Percentiles rank a stretch among this genome's conserved stretches.
Conservation (phyloP, 2,888 invertebrate genomes). For the Camptogramma bilineatum region DNA sequence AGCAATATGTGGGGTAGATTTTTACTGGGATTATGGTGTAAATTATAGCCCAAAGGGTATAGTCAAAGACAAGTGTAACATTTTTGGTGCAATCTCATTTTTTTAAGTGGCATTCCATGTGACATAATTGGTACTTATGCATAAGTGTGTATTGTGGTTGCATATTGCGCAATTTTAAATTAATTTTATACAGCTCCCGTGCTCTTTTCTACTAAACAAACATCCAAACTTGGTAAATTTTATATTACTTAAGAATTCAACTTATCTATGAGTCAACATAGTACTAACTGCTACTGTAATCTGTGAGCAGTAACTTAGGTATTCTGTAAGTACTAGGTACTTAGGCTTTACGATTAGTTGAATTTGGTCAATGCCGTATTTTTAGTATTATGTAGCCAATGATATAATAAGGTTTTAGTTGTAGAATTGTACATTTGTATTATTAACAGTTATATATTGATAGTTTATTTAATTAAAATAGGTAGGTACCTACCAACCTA, state of each 20-base stretch:
- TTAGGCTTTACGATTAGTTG: conserved; percentile 43
- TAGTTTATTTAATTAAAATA: no score
- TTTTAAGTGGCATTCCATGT: no score
- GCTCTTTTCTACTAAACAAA: not conserved
- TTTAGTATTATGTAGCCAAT: conserved; percentile 36
- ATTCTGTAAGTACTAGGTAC: conserved; percentile 24
- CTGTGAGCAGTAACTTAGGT: conserved; percentile 32
- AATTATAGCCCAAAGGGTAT: no score
- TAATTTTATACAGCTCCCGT: no score
- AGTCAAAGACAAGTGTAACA: no score
- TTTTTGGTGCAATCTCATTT: no score
- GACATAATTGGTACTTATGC: no score
- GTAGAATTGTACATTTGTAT: not conserved
- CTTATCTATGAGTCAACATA: conserved; percentile 17
- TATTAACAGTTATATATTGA: not conserved
- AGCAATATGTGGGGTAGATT: no score
- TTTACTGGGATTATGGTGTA: no score
- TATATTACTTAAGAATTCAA: conserved; percentile 4
- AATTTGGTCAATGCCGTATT: conserved; percentile 63
- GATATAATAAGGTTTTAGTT: not conserved
- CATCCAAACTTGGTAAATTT: not conserved
- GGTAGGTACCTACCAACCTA: no score
- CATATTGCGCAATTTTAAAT: no score
- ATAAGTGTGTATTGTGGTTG: no score
- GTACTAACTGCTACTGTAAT: conserved; percentile 18